These are phyloP conservation scores for Andrena cerasifolii DNA, from an alignment of 1,140 invertebrate species.

Conservation along the genomic window DNA sequence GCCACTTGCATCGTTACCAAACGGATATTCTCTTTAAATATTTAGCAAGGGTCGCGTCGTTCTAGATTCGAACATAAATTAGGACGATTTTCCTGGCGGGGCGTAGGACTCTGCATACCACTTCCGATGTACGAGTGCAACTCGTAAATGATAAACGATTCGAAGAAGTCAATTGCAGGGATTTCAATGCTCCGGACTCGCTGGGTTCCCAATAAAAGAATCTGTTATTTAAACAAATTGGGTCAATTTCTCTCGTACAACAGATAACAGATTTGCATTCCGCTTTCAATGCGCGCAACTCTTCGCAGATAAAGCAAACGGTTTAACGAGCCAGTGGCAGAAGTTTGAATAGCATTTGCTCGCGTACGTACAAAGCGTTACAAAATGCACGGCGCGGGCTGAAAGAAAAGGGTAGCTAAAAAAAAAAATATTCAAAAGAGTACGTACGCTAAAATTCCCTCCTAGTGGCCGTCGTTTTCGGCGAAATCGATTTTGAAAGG, in stretches of 20 bases:
- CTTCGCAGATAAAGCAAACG: background rate
- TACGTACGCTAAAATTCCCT: no score
- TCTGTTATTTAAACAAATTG: constrained; percentile 7
- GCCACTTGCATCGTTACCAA: no score
- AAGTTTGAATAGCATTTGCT: background rate
- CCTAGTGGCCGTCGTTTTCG: no score
- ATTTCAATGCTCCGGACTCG: background rate
- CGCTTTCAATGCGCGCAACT: background rate
- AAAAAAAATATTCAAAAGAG: no score
- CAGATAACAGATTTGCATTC: constrained; percentile 10
- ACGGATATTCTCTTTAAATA: no score
- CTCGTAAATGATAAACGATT: no score
- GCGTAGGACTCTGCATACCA: background rate
- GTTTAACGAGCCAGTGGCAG: background rate
- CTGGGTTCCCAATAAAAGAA: background rate
- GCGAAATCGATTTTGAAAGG: no score
- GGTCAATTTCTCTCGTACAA: background rate
- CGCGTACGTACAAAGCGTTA: background rate
- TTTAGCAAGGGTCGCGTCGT: no score
- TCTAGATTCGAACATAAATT: no score
- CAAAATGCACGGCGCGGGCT: background rate
- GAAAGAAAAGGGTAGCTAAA: no score
- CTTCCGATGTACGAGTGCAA: background rate
- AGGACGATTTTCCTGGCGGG: background rate
- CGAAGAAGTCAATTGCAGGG: background rate